Percentiles rank a stretch among this genome's conserved stretches.
These are phyloP conservation scores for Acomys russatus DNA, from an alignment of 2,797 vertebrate species.

Conservation along the genomic window DNA sequence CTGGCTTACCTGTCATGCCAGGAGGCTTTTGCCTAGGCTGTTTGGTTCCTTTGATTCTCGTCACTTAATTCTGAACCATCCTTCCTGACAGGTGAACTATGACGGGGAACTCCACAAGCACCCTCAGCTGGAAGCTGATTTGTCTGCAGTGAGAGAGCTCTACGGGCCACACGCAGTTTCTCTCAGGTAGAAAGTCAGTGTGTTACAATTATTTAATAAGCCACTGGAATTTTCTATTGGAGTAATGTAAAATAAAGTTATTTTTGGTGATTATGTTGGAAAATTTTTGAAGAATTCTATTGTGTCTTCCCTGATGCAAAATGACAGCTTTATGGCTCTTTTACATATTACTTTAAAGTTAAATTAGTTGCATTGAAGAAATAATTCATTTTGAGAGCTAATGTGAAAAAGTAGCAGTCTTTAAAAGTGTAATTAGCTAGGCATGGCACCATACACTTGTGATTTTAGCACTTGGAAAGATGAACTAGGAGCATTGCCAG, in stretches of 20 bases:
- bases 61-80: background rate
- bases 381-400: background rate
- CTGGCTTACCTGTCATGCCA: background rate
- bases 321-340: background rate
- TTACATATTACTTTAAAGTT: background rate
- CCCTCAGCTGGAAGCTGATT: slow-evolving; percentile 93
- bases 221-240: background rate
- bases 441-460: background rate
- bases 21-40: background rate
- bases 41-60: background rate
- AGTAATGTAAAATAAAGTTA: background rate
- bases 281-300: background rate
- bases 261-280: background rate
- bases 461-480: background rate
- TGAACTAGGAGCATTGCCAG: background rate
- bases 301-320: background rate
- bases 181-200: slow-evolving; percentile 91
- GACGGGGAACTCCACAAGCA: slow-evolving; percentile 95
- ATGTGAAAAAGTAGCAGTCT: background rate
- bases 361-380: background rate
- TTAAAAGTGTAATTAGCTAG: background rate
- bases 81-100: slow-evolving; percentile 91
- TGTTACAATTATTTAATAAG: background rate
- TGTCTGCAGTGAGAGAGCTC: slow-evolving; percentile 94
- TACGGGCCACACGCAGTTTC: slow-evolving; percentile 94